phyloP scores from a whole-genome alignment of 2,797 vertebrate genomes.

The Tapirus indicus region DNA sequence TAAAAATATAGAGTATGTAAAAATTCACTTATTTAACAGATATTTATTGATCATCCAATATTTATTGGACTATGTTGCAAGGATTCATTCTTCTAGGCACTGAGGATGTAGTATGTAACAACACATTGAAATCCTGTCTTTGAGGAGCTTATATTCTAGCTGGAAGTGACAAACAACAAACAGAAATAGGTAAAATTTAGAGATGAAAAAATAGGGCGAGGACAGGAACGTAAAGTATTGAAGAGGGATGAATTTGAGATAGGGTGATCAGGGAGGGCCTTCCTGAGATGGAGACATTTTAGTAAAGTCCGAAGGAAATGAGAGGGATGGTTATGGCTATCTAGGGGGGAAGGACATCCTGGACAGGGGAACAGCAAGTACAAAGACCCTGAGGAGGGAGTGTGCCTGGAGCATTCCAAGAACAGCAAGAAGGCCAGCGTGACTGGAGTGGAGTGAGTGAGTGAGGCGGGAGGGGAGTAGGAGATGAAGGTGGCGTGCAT shows the following conservation, averaged over 20 bases:
- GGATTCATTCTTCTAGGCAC: background rate
- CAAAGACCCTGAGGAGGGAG: background rate
- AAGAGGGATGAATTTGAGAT: background rate
- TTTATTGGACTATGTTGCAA: background rate
- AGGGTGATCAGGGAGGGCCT: background rate
- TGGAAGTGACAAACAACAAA: background rate
- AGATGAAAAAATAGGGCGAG: background rate
- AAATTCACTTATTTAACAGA: background rate
- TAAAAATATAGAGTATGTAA: background rate
- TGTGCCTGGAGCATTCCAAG: background rate
- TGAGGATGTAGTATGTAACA: background rate
- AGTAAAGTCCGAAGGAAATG: background rate
- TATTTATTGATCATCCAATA: background rate
- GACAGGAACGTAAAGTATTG: background rate
- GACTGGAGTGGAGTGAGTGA: background rate
- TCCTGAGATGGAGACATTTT: background rate
- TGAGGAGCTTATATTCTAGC: background rate
- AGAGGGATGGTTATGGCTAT: background rate
- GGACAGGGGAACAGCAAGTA: background rate
- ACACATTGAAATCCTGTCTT: background rate
- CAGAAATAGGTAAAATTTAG: background rate
- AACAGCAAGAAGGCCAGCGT: background rate
- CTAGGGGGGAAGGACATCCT: background rate
- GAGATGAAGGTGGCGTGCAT: background rate
- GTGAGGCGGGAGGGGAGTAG: fast-evolving